Base-by-base conservation (phyloP, 2,113 vertebrate species). In the Grus americana region DNA sequence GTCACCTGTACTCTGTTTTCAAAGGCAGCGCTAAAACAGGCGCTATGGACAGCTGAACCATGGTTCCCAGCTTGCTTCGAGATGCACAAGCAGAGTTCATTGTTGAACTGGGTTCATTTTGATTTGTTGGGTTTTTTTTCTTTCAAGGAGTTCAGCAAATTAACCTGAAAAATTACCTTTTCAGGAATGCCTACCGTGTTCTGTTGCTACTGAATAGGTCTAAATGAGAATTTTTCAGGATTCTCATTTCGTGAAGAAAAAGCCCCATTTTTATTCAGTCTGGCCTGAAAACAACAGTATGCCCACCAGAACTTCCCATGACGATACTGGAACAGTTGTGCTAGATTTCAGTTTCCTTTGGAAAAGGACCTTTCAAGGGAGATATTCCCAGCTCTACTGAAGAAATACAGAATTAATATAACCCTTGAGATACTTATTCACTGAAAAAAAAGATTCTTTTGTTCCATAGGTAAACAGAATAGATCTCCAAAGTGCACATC, bases 351-450 rank as follows among this genome's bases (percentile, higher is more conserved):
- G 17, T 63, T 93, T 93, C 63, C 22, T 86, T 67, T 47, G 9
- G 30, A 83, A 93, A 95, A 79, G n/a, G 29, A 84, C 18, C 32
- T 89, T 79, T 74, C 24, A 90, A 86, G 95, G 57, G 34, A 91
- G 67, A 89, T 88, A 71, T 27, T 61, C 16, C 54, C 62, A 72
- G 38, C 30, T 79, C 59, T 91, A 68, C 36, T 59, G 76, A 94
- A 80, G 44, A 94, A 92, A 63, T 57, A 78, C n/a, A 65, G 94
- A 70, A 27, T 67, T 79, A 95, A 70, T 82, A 73, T 42, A 88
- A 80, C 17, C 24, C 34, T 61, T 75, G 27, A 86, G 47, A 92
- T 84, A 57, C 55, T 63, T 81, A 46, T 44, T 83, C 1, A 5
- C 6, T 57, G 47, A 73, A 89, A 92, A 61, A 72, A 59, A 58